Percentiles rank a stretch among this genome's conserved stretches.
These are phyloP conservation scores for Myiagra hebetior DNA, from an alignment of 2,113 vertebrate genomes.

Conservation along the genomic window DNA sequence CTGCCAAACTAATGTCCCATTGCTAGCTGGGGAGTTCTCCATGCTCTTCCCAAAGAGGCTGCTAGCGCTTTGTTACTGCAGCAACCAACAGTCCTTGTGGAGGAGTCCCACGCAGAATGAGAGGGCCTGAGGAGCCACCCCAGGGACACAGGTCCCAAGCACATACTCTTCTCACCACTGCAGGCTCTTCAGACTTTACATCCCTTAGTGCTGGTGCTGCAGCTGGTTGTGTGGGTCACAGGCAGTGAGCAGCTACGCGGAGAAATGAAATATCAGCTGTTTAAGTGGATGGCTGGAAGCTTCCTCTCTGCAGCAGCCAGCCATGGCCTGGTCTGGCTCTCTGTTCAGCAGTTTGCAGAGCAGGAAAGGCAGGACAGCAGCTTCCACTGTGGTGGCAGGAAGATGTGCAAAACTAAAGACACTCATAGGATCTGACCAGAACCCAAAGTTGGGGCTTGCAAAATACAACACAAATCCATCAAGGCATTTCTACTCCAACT, in stretches of 20 bases:
- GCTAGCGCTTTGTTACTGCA: neutral
- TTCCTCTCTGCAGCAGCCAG: neutral
- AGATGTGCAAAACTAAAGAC: slow-evolving; percentile 19
- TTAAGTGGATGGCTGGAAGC: neutral
- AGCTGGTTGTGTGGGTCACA: neutral
- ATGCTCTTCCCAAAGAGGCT: neutral
- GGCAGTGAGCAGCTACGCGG: neutral
- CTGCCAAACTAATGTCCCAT: neutral
- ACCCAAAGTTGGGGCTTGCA: neutral
- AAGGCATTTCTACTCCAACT: neutral
- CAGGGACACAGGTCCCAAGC: neutral
- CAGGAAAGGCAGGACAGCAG: neutral
- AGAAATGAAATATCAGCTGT: neutral
- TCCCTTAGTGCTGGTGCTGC: neutral
- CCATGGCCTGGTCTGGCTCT: neutral
- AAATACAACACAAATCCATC: neutral
- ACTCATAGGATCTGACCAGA: neutral
- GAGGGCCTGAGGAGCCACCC: neutral
- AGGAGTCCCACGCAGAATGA: neutral
- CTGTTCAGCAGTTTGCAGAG: neutral
- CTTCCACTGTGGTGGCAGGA: neutral
- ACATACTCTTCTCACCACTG: neutral
- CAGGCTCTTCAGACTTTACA: neutral
- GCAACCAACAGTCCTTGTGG: neutral
- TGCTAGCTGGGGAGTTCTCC: neutral